Evolutionary conservation across 2,797 vertebrate species (phyloP), one percentile per base, ranked within the genome.

Genomic region (Malacoraja senta): DNA sequence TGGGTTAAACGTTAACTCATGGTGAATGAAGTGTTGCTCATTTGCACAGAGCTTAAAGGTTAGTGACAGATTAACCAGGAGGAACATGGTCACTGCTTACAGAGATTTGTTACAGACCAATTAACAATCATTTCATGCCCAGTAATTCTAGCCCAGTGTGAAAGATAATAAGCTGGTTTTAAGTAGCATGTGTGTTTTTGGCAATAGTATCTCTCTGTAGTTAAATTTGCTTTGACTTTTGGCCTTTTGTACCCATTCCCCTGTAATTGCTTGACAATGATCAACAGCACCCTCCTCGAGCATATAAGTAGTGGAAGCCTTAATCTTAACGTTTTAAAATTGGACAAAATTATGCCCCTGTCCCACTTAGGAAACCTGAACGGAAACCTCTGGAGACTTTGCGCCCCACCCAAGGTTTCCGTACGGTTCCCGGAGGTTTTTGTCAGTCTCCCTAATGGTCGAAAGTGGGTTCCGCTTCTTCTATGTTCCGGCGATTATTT

Each of bases 51-150:
- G 32, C 58, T n/a, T 86, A n/a, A 32, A 32, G n/a, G 58, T 86
- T 61, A 86, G 58, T 63, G 12, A 65, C 61, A 88, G 84, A 65
- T 86, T 86, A 63, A 86, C 58, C 83, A 86, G 61, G 58, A n/a
- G 12, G 32, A 63, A 65, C 58, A 63, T 8, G 58, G 58, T 32
- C 58, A 63, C 12, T 86, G 21, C 7, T 88, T 8, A 21, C 63
- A 35, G 15, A 88, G 83, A 35, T 35, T 68, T 35, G n/a, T 32
- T 88, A 38, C 32, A 35, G 63, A 24, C 61, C 61, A 88, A 68
- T 88, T 88, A 68, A 35, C 61, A 68, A 19, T 17, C 17, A 88
- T 35, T 65, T 88, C 84, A 88, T 61, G n/a, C 8, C 84, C 61
- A 88, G 84, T 63, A 29, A 2, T 68, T 68, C n/a, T 19, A 68